Conservation (phyloP, 2,113 vertebrate genomes). For the Gorsachius goisagi region DNA sequence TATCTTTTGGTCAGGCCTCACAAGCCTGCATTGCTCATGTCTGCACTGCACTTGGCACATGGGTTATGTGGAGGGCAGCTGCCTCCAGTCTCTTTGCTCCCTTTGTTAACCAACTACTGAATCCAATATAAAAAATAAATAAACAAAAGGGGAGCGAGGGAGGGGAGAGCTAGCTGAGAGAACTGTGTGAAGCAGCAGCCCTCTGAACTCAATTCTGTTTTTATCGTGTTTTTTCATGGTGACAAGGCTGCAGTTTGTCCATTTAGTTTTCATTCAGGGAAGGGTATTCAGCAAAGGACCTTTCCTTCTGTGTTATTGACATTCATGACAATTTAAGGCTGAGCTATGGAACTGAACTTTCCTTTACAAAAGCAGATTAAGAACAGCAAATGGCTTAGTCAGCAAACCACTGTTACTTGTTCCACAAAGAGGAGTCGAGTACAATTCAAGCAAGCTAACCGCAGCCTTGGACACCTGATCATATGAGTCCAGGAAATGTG, state of each 20-base stretch:
- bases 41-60: not conserved
- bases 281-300: not conserved
- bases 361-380: conserved; percentile 27
- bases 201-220: not conserved
- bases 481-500: not conserved
- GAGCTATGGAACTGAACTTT: conserved; percentile 32
- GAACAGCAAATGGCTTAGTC: conserved; percentile 13
- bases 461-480: conserved; percentile 34
- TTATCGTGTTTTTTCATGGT: not conserved
- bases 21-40: not conserved
- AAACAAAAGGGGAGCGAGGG: not conserved
- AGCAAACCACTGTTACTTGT: conserved; percentile 36
- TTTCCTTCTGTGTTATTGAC: not conserved
- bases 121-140: not conserved
- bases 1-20: not conserved
- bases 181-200: not conserved
- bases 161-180: not conserved
- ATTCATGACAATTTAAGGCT: not conserved
- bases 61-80: not conserved
- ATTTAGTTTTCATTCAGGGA: not conserved
- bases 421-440: not conserved
- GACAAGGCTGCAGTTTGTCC: not conserved
- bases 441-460: conserved; percentile 26
- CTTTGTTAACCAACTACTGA: not conserved
- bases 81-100: not conserved